These are phyloP conservation scores for Sciurus niger DNA, from an alignment of 2,113 vertebrate species.

Conservation along the genomic window DNA sequence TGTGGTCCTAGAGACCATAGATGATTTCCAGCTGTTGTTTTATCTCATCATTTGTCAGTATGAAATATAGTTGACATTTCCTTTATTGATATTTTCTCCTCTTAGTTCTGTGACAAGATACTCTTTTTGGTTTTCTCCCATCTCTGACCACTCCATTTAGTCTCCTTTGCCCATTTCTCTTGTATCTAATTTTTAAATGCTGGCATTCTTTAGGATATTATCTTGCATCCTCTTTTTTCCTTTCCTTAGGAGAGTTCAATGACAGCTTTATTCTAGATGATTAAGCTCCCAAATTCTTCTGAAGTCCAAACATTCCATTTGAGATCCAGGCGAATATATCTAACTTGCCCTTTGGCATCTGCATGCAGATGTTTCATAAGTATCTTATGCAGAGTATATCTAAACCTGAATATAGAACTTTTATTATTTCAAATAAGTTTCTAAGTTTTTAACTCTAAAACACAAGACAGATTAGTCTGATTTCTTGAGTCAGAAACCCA, in stretches of 20 bases:
- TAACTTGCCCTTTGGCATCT: not conserved
- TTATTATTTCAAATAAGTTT: not conserved
- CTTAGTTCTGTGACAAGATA: not conserved
- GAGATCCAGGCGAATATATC: not conserved
- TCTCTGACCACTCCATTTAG: not conserved
- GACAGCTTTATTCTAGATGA: not conserved
- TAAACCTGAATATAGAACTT: not conserved
- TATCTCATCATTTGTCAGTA: not conserved
- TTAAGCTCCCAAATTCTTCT: not conserved
- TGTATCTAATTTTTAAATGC: not conserved
- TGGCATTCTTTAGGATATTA: not conserved
- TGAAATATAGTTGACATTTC: not conserved
- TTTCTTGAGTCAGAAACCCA: not conserved
- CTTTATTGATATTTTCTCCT: not conserved
- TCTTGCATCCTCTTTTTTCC: not conserved
- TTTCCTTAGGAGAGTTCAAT: not conserved
- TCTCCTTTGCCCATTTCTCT: not conserved
- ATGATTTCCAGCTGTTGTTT: not conserved
- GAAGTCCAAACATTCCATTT: not conserved
- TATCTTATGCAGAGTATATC: not conserved
- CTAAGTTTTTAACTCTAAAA: not conserved
- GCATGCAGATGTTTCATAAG: not conserved
- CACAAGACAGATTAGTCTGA: not conserved
- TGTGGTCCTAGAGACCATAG: not conserved
- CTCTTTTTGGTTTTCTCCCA: not conserved